Base-by-base conservation (phyloP, 2,797 vertebrate genomes). In the Coregonus ussuriensis region DNA sequence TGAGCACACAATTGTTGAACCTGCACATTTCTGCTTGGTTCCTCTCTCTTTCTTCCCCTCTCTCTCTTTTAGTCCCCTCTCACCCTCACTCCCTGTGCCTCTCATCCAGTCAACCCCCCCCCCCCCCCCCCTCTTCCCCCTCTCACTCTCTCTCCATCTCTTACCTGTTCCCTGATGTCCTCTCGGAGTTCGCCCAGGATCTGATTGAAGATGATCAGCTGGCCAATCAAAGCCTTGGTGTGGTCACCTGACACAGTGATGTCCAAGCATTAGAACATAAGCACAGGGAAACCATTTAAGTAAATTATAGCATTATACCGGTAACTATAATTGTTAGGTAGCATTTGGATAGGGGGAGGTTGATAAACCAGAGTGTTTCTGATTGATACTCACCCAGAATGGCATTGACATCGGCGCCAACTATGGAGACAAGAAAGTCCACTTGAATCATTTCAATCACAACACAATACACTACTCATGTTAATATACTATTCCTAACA, bases 121-220 rank as follows among this genome's bases (percentile, higher is more conserved):
- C 41, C 41, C 37, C 37, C 0, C 25, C 1, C 1, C 31, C 3
- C 9, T 47, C 18, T 18, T n/a, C 69, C 16, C 33, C 31, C 3
- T 69, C 33, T 18, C 35, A 37, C 33, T 31, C 52, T n/a, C 16
- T 74, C 56, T 41, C 72, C 4, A 25, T 31, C 35, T 77, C 77
- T 74, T 35, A 96, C 96, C 95, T 97, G 96, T 78, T 96, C 96
- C 79, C 95, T 90, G 15, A 97, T 96, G 67, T 96, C 96, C 75
- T 96, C 93, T 59, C 95, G 87, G 47, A 97, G 92, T 65, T 95
- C 95, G 0, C 89, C 93, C 81, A 97, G 83, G 75, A 96, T 78
- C 69, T 86, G 94, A 84, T 96, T 97, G 93, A 97, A 97, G 76
- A 96, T 91, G n/a, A 94, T 95, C 71, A 96, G 89, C 76, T 96